Evolutionary conservation across 1,140 invertebrate species (phyloP), one percentile per base, ranked within the genome.

Genomic region (Pachypsylla venusta): DNA sequence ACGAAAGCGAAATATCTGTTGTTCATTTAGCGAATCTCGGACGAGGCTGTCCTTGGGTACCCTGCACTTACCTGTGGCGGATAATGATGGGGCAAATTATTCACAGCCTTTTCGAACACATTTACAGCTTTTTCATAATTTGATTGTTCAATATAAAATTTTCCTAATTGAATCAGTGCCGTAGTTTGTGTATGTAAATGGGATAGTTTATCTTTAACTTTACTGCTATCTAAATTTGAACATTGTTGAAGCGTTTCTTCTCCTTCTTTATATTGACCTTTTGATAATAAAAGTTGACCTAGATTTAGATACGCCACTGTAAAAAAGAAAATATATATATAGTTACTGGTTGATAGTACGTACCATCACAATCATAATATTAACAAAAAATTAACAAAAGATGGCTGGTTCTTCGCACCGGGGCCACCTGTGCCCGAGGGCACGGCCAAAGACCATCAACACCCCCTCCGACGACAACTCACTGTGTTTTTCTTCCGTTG

Each of bases 281-380:
- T 76, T 7, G 86, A 80, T 63, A 87, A 84, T 61, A 93, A 76
- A 22, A 92, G 84, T 61, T 91, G 83, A 1, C 91, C 94, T 65
- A 96, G 77, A 69, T 96, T 97, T 59, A 97, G 81, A 74, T 97
- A 91, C 39, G 93, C 94, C 79, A 95, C 92, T 95, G 79, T 24
- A 81, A 67, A 67, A 66, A 67, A 56, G 63, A 39, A 28, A 28
- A 54, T 25, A 57, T 40, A 54, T n/a, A 56, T 16, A 35, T 35
- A 16, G 30, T 35, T 35, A 35, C n/a, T n/a, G n/a, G n/a, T n/a
- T n/a, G n/a, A n/a, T n/a, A n/a, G n/a, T n/a, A n/a, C n/a, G n/a
- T n/a, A n/a, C n/a, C n/a, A n/a, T n/a, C n/a, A n/a, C n/a, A n/a
- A n/a, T n/a, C n/a, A n/a, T n/a, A n/a, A n/a, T n/a, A n/a, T n/a